These are phyloP conservation scores for Popillia japonica DNA, from an alignment of 1,140 invertebrate genomes.

Conservation along the genomic window DNA sequence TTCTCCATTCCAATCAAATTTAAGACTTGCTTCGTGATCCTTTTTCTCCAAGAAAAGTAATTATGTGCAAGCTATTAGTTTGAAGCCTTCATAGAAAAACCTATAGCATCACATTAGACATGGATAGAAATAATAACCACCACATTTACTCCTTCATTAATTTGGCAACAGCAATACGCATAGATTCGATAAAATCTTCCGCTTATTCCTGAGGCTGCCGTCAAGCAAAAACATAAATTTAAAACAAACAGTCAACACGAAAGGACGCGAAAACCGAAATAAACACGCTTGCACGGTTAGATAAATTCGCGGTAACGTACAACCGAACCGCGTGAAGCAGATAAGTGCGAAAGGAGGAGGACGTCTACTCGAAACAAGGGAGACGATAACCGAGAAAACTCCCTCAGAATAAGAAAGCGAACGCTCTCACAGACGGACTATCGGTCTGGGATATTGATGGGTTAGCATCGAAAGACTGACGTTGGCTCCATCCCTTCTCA, in stretches of 20 bases:
- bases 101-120: too few species aligned
- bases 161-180: too few species aligned
- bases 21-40: too few species aligned
- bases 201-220: not conserved
- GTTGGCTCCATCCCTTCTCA: constrained; percentile 5
- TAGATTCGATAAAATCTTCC: too few species aligned
- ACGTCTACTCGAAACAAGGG: not conserved
- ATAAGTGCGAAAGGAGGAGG: not conserved
- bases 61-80: too few species aligned
- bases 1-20: too few species aligned
- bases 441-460: constrained; percentile 14
- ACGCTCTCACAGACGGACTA: not conserved
- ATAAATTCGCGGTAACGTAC: constrained; percentile 27
- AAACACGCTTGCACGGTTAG: not conserved
- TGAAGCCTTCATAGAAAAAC: too few species aligned
- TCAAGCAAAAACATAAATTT: not conserved
- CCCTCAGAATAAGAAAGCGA: not conserved
- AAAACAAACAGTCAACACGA: constrained; percentile 7
- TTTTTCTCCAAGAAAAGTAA: too few species aligned
- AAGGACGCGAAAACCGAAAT: not conserved
- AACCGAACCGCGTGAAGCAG: constrained; percentile 18
- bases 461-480: not conserved
- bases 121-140: too few species aligned
- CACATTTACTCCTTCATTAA: too few species aligned
- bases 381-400: not conserved